Conservation (phyloP, 2,113 vertebrate genomes). For the Crotophaga sulcirostris region DNA sequence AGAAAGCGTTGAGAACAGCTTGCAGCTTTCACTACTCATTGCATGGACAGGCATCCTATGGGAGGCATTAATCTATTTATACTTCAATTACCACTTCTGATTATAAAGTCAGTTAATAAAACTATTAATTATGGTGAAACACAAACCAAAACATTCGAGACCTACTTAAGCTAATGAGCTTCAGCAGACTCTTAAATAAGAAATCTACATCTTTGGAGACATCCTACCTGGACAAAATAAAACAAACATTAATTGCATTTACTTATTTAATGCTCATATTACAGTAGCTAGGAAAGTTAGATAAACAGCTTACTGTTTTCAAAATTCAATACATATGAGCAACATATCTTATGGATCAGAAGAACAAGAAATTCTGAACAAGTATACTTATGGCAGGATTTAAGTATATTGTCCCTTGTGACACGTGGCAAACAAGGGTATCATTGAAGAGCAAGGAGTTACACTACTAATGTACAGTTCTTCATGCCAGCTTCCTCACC, state of each 20-base stretch:
- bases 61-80: background rate
- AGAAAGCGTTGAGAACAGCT: rapidly evolving
- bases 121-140: background rate
- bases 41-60: background rate
- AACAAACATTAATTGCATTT: background rate
- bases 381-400: background rate
- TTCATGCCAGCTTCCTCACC: background rate
- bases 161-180: background rate
- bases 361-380: background rate
- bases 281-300: background rate
- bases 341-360: background rate
- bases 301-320: background rate
- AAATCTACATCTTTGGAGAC: background rate
- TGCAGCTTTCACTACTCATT: background rate
- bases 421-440: background rate
- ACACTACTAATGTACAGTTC: background rate
- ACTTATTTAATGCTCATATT: background rate
- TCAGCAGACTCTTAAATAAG: background rate
- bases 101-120: background rate
- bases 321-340: background rate
- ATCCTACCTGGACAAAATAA: background rate
- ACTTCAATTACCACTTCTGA: background rate
- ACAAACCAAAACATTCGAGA: background rate
- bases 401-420: background rate
- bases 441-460: background rate